Percentiles rank a stretch among this genome's conserved stretches.
phyloP scores from a whole-genome alignment of 1,140 invertebrate species.

The Archivesica marissinica region DNA sequence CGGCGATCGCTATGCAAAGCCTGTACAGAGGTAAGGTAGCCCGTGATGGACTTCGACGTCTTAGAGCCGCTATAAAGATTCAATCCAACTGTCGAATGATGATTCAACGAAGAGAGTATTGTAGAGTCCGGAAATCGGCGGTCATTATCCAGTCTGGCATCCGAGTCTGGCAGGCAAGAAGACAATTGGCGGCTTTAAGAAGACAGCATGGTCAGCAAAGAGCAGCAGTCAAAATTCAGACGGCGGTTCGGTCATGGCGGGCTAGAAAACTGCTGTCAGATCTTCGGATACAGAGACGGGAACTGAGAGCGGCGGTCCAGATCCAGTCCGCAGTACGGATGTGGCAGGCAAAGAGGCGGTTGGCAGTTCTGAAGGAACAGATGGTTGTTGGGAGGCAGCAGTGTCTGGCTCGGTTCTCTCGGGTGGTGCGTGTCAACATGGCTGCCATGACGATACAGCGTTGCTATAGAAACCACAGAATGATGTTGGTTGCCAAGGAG shows the following conservation, averaged over 20 bases:
- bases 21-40: slow-evolving; percentile 37
- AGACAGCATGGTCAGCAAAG: neutral
- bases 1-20: slow-evolving; percentile 61
- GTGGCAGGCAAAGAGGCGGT: slow-evolving; percentile 5
- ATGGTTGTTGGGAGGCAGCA: slow-evolving; percentile 13
- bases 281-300: neutral
- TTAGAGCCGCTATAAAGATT: slow-evolving; percentile 61
- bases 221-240: slow-evolving; percentile 67
- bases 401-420: slow-evolving; percentile 55
- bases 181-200: slow-evolving; percentile 11
- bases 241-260: slow-evolving; percentile 53
- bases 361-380: slow-evolving; percentile 27
- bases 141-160: slow-evolving; percentile 66
- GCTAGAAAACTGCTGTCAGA: slow-evolving; percentile 17
- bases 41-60: neutral
- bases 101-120: slow-evolving; percentile 27
- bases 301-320: slow-evolving; percentile 22
- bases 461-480: slow-evolving; percentile 64
- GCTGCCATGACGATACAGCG: slow-evolving; percentile 73
- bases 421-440: slow-evolving; percentile 56
- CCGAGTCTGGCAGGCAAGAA: slow-evolving; percentile 52
- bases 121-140: slow-evolving; percentile 38
- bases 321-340: slow-evolving; percentile 69
- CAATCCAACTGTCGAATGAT: slow-evolving; percentile 63
- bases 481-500: slow-evolving; percentile 64